phyloP scores from a whole-genome alignment of 1,140 invertebrate species.

The Pachypsylla venusta region DNA sequence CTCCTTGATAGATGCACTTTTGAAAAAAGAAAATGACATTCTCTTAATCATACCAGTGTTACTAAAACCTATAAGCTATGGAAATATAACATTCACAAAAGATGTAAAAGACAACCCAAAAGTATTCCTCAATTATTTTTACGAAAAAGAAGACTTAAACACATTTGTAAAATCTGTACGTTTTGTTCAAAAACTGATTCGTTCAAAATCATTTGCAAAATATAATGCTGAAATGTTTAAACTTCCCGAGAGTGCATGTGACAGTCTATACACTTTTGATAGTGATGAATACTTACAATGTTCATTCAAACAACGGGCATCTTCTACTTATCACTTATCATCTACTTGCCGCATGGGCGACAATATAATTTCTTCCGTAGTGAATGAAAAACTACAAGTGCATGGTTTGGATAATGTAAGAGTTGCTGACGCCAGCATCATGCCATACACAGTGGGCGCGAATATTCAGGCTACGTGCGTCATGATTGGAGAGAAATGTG shows the following conservation, averaged over 20 bases:
- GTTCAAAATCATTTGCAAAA: neutral
- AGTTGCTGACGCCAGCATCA: constrained; percentile 58
- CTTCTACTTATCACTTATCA: neutral
- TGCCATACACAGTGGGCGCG: constrained; percentile 51
- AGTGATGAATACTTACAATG: constrained; percentile 3
- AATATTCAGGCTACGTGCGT: constrained; percentile 64
- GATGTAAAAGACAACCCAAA: neutral
- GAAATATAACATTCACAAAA: neutral
- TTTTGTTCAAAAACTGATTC: neutral
- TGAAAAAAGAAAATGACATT: constrained; percentile 3
- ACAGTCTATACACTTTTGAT: neutral
- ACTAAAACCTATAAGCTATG: constrained; percentile 1
- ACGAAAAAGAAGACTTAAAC: neutral
- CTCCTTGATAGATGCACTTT: neutral
- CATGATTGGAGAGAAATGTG: constrained; percentile 65
- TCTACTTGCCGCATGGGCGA: neutral
- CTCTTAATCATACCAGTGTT: neutral
- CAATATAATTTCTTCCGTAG: constrained; percentile 36
- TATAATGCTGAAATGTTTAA: neutral
- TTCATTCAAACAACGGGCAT: neutral
- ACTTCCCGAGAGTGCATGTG: neutral
- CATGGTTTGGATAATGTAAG: constrained; percentile 43
- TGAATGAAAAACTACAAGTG: constrained; percentile 46
- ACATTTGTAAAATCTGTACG: neutral
- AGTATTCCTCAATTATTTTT: neutral